Evolutionary conservation across 1,140 invertebrate genomes (phyloP).

Genomic region (Branchinecta lynchi): DNA sequence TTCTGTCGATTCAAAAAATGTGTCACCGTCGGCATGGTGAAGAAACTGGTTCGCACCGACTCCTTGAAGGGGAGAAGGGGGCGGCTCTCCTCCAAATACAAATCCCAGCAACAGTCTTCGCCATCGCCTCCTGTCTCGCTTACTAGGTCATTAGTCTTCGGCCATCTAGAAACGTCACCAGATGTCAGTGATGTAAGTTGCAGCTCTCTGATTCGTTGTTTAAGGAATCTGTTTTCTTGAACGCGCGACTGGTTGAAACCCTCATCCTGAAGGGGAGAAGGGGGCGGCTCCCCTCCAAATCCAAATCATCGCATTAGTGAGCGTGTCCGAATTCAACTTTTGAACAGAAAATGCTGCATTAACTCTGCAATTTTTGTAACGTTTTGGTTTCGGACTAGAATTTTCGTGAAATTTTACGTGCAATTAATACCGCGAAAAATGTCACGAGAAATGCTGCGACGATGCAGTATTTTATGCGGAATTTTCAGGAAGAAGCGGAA

Average conservation of each 20-base stretch:
- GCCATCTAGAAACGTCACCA: conserved; percentile 84
- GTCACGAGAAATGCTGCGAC: too few relatives aligned
- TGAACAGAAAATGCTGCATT: too few relatives aligned
- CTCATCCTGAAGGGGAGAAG: conserved; percentile 86
- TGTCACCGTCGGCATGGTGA: conserved; percentile 94
- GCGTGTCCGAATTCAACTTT: too few relatives aligned
- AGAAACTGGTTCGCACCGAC: conserved; percentile 91
- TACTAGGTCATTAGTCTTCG: conserved; percentile 79
- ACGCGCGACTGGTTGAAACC: background rate
- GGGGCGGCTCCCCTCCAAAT: conserved; percentile 90
- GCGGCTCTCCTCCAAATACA: conserved; percentile 90
- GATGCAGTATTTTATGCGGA: too few relatives aligned
- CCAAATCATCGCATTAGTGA: conserved; percentile 83
- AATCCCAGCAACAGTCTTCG: conserved; percentile 75
- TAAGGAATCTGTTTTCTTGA: background rate
- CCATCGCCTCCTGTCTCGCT: conserved; percentile 84
- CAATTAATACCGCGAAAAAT: too few relatives aligned
- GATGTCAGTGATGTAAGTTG: conserved; percentile 73
- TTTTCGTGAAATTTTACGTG: too few relatives aligned
- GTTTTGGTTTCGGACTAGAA: too few relatives aligned
- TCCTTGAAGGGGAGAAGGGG: conserved; percentile 90
- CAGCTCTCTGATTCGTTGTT: conserved; percentile 48
- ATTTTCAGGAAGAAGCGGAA: too few relatives aligned
- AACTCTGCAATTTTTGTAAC: too few relatives aligned
- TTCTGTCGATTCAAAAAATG: conserved; percentile 99